Conservation (phyloP, 2,113 vertebrate species). For the Romanogobio albipinnatus region DNA sequence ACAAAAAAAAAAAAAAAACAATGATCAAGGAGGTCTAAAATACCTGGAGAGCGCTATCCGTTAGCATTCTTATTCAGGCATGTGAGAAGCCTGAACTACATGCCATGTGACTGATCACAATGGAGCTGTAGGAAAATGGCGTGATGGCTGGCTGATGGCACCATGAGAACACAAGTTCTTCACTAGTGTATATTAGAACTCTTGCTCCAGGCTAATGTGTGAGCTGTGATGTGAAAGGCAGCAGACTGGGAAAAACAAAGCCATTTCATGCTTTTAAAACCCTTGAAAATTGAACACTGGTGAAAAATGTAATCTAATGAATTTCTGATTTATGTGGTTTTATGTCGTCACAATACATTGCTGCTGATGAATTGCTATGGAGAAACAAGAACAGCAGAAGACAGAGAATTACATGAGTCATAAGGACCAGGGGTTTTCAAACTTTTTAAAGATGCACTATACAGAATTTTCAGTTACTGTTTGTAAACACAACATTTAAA, state of each 20-base stretch:
- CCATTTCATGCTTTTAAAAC: conserved; percentile 14
- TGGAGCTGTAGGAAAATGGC: background rate
- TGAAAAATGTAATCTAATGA: background rate
- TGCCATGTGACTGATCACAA: background rate
- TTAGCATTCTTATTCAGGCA: background rate
- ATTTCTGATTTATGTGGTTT: background rate
- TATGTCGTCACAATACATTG: background rate
- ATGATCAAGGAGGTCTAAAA: background rate
- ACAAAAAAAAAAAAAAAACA: background rate
- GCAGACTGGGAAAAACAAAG: background rate
- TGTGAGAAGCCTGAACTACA: background rate
- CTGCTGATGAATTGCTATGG: background rate
- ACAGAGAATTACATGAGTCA: background rate
- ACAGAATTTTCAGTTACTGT: too few species aligned
- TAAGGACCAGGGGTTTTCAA: too few species aligned
- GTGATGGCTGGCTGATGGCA: background rate
- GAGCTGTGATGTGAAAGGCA: background rate
- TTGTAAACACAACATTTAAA: too few species aligned
- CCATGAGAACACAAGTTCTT: conserved; percentile 7
- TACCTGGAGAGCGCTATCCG: background rate
- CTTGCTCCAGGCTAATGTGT: background rate
- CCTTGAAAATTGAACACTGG: background rate
- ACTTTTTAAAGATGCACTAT: too few species aligned
- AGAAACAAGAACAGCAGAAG: background rate
- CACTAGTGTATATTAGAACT: background rate